Percentiles rank a stretch among this genome's conserved stretches.
Evolutionary conservation across 2,113 vertebrate species (phyloP).

Genomic region (Syrrhaptes paradoxus): DNA sequence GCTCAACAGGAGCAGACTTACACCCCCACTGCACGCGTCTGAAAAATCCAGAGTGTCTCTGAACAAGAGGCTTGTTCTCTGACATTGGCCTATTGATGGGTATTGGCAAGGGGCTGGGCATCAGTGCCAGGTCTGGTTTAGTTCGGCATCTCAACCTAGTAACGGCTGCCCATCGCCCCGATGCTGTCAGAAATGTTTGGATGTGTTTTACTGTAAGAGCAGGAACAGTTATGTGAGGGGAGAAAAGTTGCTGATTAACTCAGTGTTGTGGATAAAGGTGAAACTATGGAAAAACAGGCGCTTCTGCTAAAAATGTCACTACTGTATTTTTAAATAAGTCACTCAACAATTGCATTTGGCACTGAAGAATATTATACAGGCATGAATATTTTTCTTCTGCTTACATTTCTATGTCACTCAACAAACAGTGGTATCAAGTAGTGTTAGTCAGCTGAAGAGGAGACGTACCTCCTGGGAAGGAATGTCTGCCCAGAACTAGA

Average conservation of each 20-base stretch:
- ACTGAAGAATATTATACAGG: neutral
- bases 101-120: neutral
- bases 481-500: neutral
- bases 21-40: neutral
- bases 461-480: neutral
- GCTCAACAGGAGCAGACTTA: neutral
- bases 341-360: neutral
- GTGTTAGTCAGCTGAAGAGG: neutral
- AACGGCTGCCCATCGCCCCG: neutral
- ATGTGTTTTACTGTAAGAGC: neutral
- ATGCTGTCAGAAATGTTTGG: neutral
- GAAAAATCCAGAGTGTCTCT: fast-evolving
- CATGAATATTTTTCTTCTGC: neutral
- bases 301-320: neutral
- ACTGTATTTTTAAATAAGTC: neutral
- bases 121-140: neutral
- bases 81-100: too few relatives aligned
- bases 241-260: neutral
- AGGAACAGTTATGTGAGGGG: neutral
- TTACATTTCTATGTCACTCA: neutral
- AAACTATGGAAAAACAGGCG: neutral
- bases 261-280: neutral
- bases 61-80: neutral
- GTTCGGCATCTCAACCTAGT: neutral
- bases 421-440: neutral